Percentiles rank a stretch among this genome's conserved stretches.
These are phyloP conservation scores for Pantala flavescens DNA, from an alignment of 1,140 invertebrate species.

Conservation along the genomic window DNA sequence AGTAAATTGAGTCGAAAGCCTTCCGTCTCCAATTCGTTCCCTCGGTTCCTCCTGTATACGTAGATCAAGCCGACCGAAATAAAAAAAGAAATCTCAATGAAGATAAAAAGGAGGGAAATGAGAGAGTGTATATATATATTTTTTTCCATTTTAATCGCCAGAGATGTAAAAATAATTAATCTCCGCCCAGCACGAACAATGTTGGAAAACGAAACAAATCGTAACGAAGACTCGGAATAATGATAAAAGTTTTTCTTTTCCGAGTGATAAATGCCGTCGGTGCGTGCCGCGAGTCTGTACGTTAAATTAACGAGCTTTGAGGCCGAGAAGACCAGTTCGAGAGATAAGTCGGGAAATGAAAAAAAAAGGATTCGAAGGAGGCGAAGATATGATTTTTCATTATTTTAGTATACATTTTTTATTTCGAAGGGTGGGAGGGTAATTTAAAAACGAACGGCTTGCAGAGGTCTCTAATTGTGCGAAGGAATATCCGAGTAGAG, in stretches of 20 bases:
- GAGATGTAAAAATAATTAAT: background rate
- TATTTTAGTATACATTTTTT: too few relatives aligned
- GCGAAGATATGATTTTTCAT: too few relatives aligned
- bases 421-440: too few relatives aligned
- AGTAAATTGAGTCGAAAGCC: background rate
- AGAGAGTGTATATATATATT: too few relatives aligned
- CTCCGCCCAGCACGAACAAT: background rate
- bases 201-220: background rate
- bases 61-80: background rate
- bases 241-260: background rate
- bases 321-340: background rate
- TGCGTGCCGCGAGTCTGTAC: background rate
- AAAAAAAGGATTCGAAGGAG: too few relatives aligned
- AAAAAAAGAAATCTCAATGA: background rate
- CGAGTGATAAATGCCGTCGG: background rate
- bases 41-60: too few relatives aligned
- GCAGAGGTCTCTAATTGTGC: too few relatives aligned
- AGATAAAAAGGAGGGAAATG: background rate
- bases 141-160: background rate
- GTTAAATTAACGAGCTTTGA: background rate
- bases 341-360: background rate
- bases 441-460: too few relatives aligned
- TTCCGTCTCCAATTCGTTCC: too few relatives aligned
- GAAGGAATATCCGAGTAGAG: too few relatives aligned
- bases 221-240: slow-evolving; percentile 1